Conservation (phyloP, 2,113 vertebrate genomes). For the Sinocyclocheilus grahami region DNA sequence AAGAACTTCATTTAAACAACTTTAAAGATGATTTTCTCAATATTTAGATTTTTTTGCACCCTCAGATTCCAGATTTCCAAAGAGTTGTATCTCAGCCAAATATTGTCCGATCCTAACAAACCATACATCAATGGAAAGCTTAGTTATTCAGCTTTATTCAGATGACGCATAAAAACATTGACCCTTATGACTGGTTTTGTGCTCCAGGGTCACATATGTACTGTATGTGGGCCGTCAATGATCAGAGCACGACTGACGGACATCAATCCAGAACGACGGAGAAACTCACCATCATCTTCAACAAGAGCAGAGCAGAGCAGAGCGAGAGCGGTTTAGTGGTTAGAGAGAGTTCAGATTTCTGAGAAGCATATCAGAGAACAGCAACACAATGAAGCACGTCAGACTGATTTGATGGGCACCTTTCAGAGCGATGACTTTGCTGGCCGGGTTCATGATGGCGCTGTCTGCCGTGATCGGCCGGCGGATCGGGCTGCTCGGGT, state of each 20-base stretch:
- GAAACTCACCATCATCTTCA: constrained; percentile 13
- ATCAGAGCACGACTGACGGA: neutral
- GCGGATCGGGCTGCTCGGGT: constrained; percentile 84
- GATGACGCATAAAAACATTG: no score
- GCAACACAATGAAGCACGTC: neutral
- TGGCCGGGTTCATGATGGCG: constrained; percentile 91
- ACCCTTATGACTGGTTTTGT: no score
- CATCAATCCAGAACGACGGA: neutral
- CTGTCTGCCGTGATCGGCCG: constrained; percentile 92
- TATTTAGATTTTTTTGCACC: no score
- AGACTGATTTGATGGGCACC: constrained; percentile 67
- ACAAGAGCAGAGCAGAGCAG: neutral
- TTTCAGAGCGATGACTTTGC: constrained; percentile 92
- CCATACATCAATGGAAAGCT: no score
- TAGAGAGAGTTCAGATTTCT: constrained; percentile 1
- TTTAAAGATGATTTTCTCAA: no score
- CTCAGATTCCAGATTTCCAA: no score
- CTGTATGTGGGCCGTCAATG: neutral
- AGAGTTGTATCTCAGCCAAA: no score
- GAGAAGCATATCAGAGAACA: neutral
- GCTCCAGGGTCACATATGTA: neutral
- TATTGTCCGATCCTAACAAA: no score
- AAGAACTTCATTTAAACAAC: no score
- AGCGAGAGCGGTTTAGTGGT: constrained; percentile 1
- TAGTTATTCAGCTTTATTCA: no score